Conservation (phyloP, 2,113 vertebrate genomes). For the Elgaria multicarinata region DNA sequence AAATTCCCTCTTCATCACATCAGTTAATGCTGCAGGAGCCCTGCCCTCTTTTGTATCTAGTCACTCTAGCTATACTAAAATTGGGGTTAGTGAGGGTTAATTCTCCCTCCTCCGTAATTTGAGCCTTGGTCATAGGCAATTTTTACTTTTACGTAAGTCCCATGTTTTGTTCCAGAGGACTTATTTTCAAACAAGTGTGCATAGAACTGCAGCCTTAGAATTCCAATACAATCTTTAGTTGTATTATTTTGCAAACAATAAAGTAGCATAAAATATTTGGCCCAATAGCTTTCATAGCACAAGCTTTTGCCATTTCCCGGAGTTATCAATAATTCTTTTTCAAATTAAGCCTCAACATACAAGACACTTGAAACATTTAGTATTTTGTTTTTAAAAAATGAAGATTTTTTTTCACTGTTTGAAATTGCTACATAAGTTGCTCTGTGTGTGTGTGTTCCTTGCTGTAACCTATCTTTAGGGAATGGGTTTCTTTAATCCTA, state of each 20-base stretch:
- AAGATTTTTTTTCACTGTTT: conserved; percentile 25
- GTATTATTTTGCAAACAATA: neutral
- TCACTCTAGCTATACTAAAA: too few relatives aligned
- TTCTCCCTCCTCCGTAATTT: neutral
- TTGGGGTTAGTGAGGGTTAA: neutral
- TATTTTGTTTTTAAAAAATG: conserved; percentile 18
- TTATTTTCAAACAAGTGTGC: neutral
- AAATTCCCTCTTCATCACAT: too few relatives aligned
- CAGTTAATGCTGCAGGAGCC: too few relatives aligned
- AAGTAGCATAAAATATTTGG: neutral
- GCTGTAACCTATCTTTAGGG: conserved; percentile 18
- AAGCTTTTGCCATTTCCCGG: neutral
- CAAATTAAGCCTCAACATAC: neutral
- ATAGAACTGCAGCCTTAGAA: neutral
- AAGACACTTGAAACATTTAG: conserved; percentile 8
- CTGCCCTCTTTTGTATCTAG: too few relatives aligned
- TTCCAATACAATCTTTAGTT: neutral
- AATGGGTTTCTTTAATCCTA: conserved; percentile 47
- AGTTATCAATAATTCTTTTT: neutral
- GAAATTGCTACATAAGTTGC: conserved; percentile 25
- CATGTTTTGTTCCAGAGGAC: neutral
- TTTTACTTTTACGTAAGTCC: neutral
- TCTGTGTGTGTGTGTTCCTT: conserved; percentile 17
- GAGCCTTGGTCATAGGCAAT: neutral
- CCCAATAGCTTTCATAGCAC: neutral